phyloP scores from a whole-genome alignment of 2,888 invertebrate species.

The Noctua pronuba region DNA sequence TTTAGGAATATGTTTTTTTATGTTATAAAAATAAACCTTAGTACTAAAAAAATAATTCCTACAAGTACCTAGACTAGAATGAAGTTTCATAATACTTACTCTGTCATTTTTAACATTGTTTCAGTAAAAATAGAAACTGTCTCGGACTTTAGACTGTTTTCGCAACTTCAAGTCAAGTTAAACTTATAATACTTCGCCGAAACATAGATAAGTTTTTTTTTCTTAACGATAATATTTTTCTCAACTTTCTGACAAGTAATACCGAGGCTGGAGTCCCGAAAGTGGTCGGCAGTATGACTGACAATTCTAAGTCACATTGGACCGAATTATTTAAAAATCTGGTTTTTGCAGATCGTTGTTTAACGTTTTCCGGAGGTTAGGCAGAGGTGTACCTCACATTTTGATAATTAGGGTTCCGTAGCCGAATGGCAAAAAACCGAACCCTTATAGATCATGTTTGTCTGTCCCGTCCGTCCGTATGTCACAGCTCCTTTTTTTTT shows the following conservation, averaged over 20 bases:
- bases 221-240: background rate
- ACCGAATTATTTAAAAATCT: background rate
- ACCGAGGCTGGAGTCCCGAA: background rate
- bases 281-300: background rate
- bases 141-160: background rate
- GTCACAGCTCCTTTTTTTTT: too few relatives aligned
- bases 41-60: background rate
- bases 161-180: conserved; percentile 7
- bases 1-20: background rate
- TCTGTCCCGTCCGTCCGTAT: too few relatives aligned
- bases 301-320: background rate
- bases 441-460: too few relatives aligned
- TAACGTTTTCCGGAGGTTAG: background rate
- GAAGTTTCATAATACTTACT: background rate
- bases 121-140: conserved; percentile 4
- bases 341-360: background rate
- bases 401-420: too few relatives aligned
- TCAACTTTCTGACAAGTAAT: conserved; percentile 3
- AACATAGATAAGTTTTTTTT: conserved; percentile 20
- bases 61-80: background rate
- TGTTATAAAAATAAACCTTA: background rate
- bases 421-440: too few relatives aligned
- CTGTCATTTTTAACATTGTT: conserved; percentile 24
- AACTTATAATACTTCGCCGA: conserved; percentile 18
- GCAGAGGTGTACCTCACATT: background rate